Percentiles rank a stretch among this genome's conserved stretches.
Conservation (phyloP, 1,140 invertebrate genomes). For the Acromyrmex echinatior region DNA sequence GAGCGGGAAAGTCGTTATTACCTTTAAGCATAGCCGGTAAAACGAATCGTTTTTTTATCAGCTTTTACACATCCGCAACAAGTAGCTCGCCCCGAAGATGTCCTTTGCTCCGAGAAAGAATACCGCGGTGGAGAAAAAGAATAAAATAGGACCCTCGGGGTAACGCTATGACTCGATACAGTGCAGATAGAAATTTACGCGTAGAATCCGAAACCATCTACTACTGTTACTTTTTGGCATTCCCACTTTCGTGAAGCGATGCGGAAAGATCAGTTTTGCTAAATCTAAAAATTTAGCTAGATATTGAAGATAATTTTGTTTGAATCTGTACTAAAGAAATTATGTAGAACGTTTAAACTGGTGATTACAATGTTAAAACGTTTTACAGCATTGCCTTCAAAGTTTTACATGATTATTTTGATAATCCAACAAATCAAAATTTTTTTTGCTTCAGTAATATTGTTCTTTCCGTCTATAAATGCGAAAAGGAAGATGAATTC, state of each 20-base stretch:
- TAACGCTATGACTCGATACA: not conserved
- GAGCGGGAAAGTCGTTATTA: slow-evolving; percentile 38
- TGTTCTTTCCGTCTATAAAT: not conserved
- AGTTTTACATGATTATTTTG: too few species aligned
- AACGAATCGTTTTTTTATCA: slow-evolving; percentile 59
- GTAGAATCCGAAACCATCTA: not conserved
- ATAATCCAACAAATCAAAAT: too few species aligned
- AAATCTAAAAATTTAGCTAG: too few species aligned
- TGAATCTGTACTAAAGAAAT: too few species aligned
- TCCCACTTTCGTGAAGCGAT: not conserved
- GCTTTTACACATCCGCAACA: slow-evolving; percentile 61
- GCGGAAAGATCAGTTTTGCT: too few species aligned
- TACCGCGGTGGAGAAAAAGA: not conserved
- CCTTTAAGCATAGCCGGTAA: slow-evolving; percentile 57
- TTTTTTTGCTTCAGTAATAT: too few species aligned
- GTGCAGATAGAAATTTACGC: slow-evolving; percentile 4
- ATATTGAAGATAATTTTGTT: too few species aligned
- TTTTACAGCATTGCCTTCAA: too few species aligned
- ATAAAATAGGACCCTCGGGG: not conserved
- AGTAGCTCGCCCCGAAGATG: slow-evolving; percentile 18
- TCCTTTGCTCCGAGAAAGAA: not conserved
- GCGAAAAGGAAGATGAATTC: not conserved
- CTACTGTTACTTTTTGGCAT: not conserved
- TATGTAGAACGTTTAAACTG: too few species aligned
- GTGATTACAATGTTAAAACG: too few species aligned